Evolutionary conservation across 2,797 vertebrate species (phyloP), one percentile per base, ranked within the genome.

Genomic region (Gambusia yucatana): DNA sequence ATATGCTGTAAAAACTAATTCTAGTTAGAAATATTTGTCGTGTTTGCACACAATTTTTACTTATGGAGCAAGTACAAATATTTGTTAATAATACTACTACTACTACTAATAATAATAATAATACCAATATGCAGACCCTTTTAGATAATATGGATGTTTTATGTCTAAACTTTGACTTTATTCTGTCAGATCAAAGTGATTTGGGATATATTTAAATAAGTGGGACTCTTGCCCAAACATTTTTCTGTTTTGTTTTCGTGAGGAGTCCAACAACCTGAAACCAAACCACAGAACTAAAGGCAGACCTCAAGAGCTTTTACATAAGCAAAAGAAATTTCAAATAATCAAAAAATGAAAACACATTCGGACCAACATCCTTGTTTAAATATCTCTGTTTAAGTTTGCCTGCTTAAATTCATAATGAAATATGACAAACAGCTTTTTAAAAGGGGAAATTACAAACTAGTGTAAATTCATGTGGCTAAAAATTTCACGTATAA

Each of bases 261-360:
- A 76, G 28, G 36, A 14, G 77, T 17, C 20, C 8, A 73, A 48
- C 77, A 63, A 72, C 20, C 30, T 75, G 14, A 82, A 77, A 28
- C 13, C n/a, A 36, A 75, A 77, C 47, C 33, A 82, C 55, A 79
- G 11, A 39, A 36, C 85, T 73, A 30, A 83, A 70, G 41, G 77
- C 48, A 6, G 17, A 77, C 57, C 72, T 73, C 73, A n/a, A 65
- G 36, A 75, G 20, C 57, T 28, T 76, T 75, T 69, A 79, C 46
- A 20, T 73, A 65, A 78, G 69, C 65, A 75, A 55, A 55, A 43
- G 7, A 69, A 43, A 46, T 0, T 2, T 48, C 28, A 33, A 22
- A 47, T 46, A 77, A 76, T 61, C 52, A 65, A 61, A 67, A 65
- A 80, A 30, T 67, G 0, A 77, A 73, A 82, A 80, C 43, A 76